Evolutionary conservation across 2,113 vertebrate species (phyloP), one percentile per base, ranked within the genome.

Genomic region (Nannobrachium achirus): DNA sequence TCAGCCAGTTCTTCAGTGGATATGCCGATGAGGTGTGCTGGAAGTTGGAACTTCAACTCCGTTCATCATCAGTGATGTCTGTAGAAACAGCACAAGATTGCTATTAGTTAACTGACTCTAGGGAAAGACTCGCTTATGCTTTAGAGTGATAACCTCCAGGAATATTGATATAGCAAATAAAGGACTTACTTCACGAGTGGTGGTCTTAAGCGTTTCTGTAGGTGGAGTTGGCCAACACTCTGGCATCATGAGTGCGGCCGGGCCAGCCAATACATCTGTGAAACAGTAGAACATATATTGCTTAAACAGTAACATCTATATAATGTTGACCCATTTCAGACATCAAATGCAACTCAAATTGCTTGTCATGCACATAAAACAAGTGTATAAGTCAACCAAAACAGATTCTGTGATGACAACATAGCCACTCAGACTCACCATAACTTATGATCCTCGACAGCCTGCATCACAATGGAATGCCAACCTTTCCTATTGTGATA

Each of bases 1-100:
- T 81, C 39, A 84, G 66, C 82, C 82, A 84, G 0, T 78, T 75
- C 75, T 73, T 81, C 66, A 84, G 66, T 0, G 82, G 82, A 66
- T 76, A 81, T 0, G 82, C 82, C 78, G 40, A 84, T 76, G 44
- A 84, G 69, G 2, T 84, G 82, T 10, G 81, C 63, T n/a, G n/a
- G n/a, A n/a, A n/a, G n/a, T n/a, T 0, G 82, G 78, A 50, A 84
- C 38, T 56, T 79, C 82, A 45, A 84, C 78, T 0, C 66, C 73
- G 1, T 71, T 63, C 0, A 9, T 56, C 63, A 79, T 4, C 0
- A 79, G 9, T 0, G 82, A 84, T 4, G 63, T 76, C 82, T 84
- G 69, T 4, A 59, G 59, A 7, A 59, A 42, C 8, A 10, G 6
- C 10, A 42, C 41, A 42, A 7, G 6, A 10, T 7, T 10, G 10